Conservation (phyloP, 1,140 invertebrate genomes). For the Ridgeia piscesae region DNA sequence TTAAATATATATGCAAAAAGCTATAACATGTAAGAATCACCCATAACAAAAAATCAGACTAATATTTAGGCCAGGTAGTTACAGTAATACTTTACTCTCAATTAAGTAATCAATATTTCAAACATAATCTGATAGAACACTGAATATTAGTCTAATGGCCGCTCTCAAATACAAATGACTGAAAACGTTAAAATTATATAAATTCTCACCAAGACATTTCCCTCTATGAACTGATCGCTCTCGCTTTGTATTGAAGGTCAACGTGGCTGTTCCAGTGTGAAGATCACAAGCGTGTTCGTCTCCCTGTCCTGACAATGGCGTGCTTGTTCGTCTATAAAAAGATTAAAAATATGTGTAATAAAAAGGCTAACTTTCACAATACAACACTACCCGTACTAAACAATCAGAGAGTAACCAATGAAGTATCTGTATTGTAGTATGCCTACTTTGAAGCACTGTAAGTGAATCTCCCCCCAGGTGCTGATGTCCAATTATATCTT, state of each 20-base stretch:
- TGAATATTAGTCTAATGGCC: background rate
- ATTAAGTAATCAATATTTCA: too few species aligned
- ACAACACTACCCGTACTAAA: background rate
- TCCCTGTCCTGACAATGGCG: background rate
- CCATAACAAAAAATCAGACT: too few species aligned
- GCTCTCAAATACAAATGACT: background rate
- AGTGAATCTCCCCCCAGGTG: too few species aligned
- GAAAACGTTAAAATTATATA: background rate
- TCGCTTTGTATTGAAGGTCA: conserved; percentile 44
- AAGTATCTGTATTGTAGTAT: too few species aligned
- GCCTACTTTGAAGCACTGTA: too few species aligned
- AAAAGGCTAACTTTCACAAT: background rate
- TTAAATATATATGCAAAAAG: too few species aligned
- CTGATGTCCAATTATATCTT: too few species aligned
- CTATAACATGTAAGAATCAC: too few species aligned
- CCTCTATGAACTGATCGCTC: conserved; percentile 46
- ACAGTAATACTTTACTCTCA: too few species aligned
- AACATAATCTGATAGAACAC: background rate
- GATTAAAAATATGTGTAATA: background rate
- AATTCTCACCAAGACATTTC: conserved; percentile 47
- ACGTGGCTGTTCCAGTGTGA: conserved; percentile 33
- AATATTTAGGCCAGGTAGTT: too few species aligned
- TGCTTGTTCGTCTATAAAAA: background rate
- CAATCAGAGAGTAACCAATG: too few species aligned
- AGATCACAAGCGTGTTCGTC: conserved; percentile 33